Base-by-base conservation (phyloP, 2,888 invertebrate genomes). In the Rosalia funebris region DNA sequence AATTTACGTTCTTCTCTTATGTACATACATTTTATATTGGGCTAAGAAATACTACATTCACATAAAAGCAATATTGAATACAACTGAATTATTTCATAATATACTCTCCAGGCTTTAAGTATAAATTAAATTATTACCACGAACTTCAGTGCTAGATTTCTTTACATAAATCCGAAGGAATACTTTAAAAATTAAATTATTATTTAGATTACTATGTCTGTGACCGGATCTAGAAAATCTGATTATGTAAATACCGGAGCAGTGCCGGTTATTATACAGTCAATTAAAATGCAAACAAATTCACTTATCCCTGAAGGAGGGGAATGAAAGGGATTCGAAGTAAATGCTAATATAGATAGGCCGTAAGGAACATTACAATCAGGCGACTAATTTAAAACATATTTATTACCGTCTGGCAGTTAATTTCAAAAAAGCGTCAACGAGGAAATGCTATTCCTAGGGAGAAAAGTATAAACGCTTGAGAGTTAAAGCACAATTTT, bases 261-360 rank as follows among this genome's bases (percentile, higher is more conserved):
- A 45, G 45, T 45, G 44, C 34, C 54, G 32, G 15, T 45, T 54
- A 36, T 25, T 19, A 36, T 34, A 37, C 10, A 19, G 36, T 54
- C 34, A 44, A 54, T 54, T 54, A 54, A 54, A 54, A 54, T 54
- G 54, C 54, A 54, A 54, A 54, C 45, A 54, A 54, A 54, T 45
- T 54, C 45, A 12, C 19, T 31, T 17, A 45, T 54, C 16, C 44
- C 36, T 17, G 17, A 15, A 36, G 17, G 34, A 36, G 17, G 2
- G 31, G 54, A 15, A 54, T 45, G 19, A 45, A 53, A 54, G 15
- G 54, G 37, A 54, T 20, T 15, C 36, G 44, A 36, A 54, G 54
- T 54, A 44, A 42, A 42, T 42, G 54, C 45, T 45, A 54, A 54
- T 37, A 36, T 14, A 36, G 48, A 36, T 14, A 37, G 48, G 36